Evolutionary conservation across 2,888 invertebrate genomes (phyloP).

Genomic region (Diarsia dahlii): DNA sequence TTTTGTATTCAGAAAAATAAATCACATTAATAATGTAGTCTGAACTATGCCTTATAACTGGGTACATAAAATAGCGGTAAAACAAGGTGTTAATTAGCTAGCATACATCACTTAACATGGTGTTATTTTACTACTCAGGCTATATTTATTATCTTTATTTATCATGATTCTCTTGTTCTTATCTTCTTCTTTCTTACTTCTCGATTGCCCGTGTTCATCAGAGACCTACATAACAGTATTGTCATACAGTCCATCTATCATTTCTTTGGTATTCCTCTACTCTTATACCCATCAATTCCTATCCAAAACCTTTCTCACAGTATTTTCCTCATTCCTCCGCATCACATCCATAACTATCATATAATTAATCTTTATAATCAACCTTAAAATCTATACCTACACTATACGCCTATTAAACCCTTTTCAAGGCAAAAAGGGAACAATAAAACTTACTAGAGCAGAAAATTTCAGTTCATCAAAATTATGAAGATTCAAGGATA

Average conservation of each 20-base stretch:
- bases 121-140: background rate
- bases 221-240: no score
- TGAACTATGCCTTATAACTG: background rate
- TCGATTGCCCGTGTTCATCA: no score
- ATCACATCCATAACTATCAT: no score
- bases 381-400: background rate
- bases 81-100: slow-evolving; percentile 3
- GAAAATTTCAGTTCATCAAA: slow-evolving; percentile 6
- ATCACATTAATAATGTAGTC: background rate
- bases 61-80: slow-evolving; percentile 16
- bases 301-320: no score
- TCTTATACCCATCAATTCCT: no score
- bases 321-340: no score
- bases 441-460: slow-evolving; percentile 1
- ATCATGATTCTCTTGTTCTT: no score
- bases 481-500: slow-evolving; percentile 4
- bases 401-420: background rate
- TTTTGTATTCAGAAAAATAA: background rate
- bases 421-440: background rate
- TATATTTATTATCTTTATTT: no score
- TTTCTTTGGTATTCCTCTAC: no score
- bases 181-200: no score
- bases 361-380: background rate
- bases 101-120: background rate
- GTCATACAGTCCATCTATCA: no score